Base-by-base conservation (phyloP, 2,113 vertebrate species). In the Calypte anna region DNA sequence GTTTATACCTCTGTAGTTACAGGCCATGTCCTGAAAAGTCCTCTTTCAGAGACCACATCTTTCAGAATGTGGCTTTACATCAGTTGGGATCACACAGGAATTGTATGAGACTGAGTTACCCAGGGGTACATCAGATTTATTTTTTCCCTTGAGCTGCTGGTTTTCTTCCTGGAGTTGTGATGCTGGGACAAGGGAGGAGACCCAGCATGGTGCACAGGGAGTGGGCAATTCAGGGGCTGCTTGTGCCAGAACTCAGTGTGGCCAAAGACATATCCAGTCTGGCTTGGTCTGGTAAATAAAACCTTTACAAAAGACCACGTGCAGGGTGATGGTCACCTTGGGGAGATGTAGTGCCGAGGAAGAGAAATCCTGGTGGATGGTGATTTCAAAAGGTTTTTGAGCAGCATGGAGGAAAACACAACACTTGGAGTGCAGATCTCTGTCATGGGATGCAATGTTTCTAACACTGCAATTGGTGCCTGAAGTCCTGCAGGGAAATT, bases 401-500 rank as follows among this genome's bases (percentile, higher is more conserved):
- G 31, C 28, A 77, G 13, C 6, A 2, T 23, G 57, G 55, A 78
- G 55, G n/a, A 69, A 84, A 82, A 40, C 5, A 11, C 17, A 48
- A 50, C 79, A 14, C 21, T 7, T 81, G 27, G 61, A 53, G 11
- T 25, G 36, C 53, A 83, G 50, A n/a, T 0, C 3, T 3, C 11
- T 48, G 38, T 21, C 0, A 2, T 33, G 43, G 46, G 23, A 36
- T 53, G 48, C 48, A 69, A n/a, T 1, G 3, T 40, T 79, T 64
- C 22, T 58, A 62, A 43, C 2, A 3, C 46, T 44, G 51, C 59
- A 83, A 10, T 22, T 48, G 14, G 7, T 62, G 18, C 14, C 17
- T 0, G 7, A 21, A 59, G 23, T 79, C 36, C 78, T 3, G 3
- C 6, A 2, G 50, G 22, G 25, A 8, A 4, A 7, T 16, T 0